Base-by-base conservation (phyloP, 2,888 invertebrate species). In the Junonia oenone region DNA sequence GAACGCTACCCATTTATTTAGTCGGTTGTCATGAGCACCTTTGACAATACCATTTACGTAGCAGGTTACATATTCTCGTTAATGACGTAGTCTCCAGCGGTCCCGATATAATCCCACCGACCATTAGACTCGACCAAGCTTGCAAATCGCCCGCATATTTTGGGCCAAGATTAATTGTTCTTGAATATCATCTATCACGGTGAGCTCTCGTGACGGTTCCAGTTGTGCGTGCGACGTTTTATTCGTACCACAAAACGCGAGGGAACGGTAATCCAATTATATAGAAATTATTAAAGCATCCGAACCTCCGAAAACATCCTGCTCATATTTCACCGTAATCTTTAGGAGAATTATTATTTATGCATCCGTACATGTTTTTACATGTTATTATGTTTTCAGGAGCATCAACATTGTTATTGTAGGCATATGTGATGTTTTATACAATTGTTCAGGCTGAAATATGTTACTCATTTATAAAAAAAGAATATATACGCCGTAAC, bases 71-170 rank as follows among this genome's bases (percentile, higher is more conserved):
- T 78, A 76, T 80, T 80, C 76, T 75, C 70, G 80, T 76, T 88
- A 88, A 89, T 85, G 84, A 86, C 77, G 73, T 73, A 73, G 72
- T 66, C 71, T 68, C 66, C 68, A 66, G 62, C 73, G 80, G 76
- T 76, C 79, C 76, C 78, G 80, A 80, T 81, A 81, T 55, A 59
- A 88, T 89, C 78, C 86, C 76, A 81, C 79, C 83, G 72, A 81
- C 85, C 89, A 88, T 89, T 90, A 89, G 87, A 84, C 84, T 80
- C 82, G 83, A 83, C 87, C 87, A 87, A 86, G 81, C 83, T 88
- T 81, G 86, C 87, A 89, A 90, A 90, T 90, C 88, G 88, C 89
- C 86, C 87, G 88, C 89, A 90, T 89, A 89, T 89, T 89, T 90
- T 84, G 87, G 86, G 76, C 82, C 78, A 89, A 90, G 89, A 90